Percentiles rank a stretch among this genome's conserved stretches.
Conservation (phyloP, 37 sponge, comb jelly and placozoan species). For the Agelas oroides region DNA sequence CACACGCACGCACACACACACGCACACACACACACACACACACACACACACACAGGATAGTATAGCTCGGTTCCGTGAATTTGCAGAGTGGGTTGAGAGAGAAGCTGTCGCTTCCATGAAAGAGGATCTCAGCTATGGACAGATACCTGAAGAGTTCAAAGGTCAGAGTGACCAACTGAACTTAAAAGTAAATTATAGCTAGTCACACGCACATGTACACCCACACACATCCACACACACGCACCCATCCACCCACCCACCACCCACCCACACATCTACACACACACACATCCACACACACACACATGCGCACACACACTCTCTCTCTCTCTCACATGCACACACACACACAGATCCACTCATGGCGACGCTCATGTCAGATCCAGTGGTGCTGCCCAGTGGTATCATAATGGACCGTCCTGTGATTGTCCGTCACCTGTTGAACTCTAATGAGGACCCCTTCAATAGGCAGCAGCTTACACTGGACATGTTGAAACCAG, state of each 20-base stretch:
- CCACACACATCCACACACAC: too few relatives aligned
- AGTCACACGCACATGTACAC: slow-evolving; percentile 4
- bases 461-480: slow-evolving; percentile 93
- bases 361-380: slow-evolving; percentile 96
- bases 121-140: slow-evolving; percentile 70
- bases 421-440: slow-evolving; percentile 91
- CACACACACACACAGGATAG: slow-evolving; percentile 47
- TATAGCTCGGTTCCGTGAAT: slow-evolving; percentile 63
- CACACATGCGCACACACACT: slow-evolving; percentile 18
- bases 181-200: too few relatives aligned
- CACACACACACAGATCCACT: slow-evolving; percentile 93
- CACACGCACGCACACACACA: too few relatives aligned
- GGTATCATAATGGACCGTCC: slow-evolving; percentile 91
- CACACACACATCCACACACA: too few relatives aligned
- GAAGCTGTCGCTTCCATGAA: slow-evolving; percentile 62
- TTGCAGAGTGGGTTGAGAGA: slow-evolving; percentile 45
- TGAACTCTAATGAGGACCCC: slow-evolving; percentile 91
- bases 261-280: too few relatives aligned
- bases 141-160: slow-evolving; percentile 91
- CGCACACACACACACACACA: too few relatives aligned
- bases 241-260: too few relatives aligned
- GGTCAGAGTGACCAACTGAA: slow-evolving; percentile 33
- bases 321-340: too few relatives aligned
- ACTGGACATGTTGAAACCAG: slow-evolving; percentile 86
- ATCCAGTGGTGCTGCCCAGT: slow-evolving; percentile 94